Evolutionary conservation across 2,888 invertebrate species (phyloP).

Genomic region (Campopleginae sp.): DNA sequence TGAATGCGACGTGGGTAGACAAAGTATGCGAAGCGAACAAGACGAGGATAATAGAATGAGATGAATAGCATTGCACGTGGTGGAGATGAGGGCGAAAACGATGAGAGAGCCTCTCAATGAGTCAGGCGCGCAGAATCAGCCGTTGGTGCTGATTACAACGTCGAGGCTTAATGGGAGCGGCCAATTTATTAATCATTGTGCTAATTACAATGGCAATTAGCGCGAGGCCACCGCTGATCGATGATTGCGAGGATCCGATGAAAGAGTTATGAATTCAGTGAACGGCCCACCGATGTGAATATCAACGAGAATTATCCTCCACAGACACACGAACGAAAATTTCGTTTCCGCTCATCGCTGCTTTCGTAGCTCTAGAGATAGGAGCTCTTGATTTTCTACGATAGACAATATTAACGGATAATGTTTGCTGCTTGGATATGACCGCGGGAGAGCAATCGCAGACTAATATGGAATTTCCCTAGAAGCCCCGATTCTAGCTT

Average conservation of each 20-base stretch:
- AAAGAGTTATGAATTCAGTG: constrained; percentile 30
- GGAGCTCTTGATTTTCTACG: constrained; percentile 22
- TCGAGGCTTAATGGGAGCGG: constrained; percentile 37
- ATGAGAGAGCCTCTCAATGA: constrained; percentile 34
- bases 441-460: constrained; percentile 50
- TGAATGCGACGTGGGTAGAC: constrained; percentile 4
- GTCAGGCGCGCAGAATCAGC: constrained; percentile 24
- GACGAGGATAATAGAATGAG: constrained; percentile 20
- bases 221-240: constrained; percentile 28
- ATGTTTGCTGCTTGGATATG: constrained; percentile 35
- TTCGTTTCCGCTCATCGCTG: not conserved
- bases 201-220: constrained; percentile 54
- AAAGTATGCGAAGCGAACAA: constrained; percentile 1
- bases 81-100: constrained; percentile 7
- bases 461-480: constrained; percentile 55
- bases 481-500: constrained; percentile 31
- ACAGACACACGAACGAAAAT: not conserved
- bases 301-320: not conserved
- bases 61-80: not conserved
- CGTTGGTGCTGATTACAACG: constrained; percentile 40
- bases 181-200: constrained; percentile 55
- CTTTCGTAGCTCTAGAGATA: not conserved
- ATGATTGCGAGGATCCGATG: constrained; percentile 31
- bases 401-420: constrained; percentile 39
- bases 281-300: not conserved